phyloP scores from a whole-genome alignment of 2,888 invertebrate genomes.

The Trachelus iudaicus region DNA sequence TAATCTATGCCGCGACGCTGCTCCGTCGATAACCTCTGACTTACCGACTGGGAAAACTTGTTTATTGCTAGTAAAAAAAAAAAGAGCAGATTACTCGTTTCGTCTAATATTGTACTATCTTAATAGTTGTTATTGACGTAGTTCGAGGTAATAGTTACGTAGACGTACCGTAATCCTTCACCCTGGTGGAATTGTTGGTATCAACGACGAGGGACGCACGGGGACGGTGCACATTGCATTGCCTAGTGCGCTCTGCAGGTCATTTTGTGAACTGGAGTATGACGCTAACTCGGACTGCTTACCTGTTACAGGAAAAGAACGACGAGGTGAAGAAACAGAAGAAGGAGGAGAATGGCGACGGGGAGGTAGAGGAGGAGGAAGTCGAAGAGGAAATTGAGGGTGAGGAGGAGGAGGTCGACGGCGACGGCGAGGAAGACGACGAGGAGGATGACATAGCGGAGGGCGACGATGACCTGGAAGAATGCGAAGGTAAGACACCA shows the following conservation, averaged over 20 bases:
- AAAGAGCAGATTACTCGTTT: neutral
- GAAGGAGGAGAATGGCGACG: conserved; percentile 83
- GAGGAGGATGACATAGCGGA: conserved; percentile 77
- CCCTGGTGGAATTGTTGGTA: neutral
- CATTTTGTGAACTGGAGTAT: neutral
- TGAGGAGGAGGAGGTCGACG: conserved; percentile 72
- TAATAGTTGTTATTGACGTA: neutral
- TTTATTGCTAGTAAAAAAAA: neutral
- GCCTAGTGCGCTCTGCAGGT: neutral
- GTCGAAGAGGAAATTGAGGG: conserved; percentile 76
- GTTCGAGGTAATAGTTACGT: neutral
- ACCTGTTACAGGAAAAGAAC: conserved; percentile 72
- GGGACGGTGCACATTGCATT: neutral
- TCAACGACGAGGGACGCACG: neutral
- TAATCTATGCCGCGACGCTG: neutral
- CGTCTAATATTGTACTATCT: neutral
- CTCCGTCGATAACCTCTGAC: neutral
- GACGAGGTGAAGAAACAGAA: conserved; percentile 83
- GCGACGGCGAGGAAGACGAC: conserved; percentile 72
- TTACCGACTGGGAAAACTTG: neutral
- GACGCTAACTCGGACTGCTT: neutral
- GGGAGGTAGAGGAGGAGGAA: conserved; percentile 71
- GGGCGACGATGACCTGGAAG: conserved; percentile 67
- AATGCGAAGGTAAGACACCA: conserved; percentile 47
- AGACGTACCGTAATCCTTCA: neutral